Evolutionary conservation across 2,797 vertebrate species (phyloP).

Genomic region (Myiothlypis chrysogaster): DNA sequence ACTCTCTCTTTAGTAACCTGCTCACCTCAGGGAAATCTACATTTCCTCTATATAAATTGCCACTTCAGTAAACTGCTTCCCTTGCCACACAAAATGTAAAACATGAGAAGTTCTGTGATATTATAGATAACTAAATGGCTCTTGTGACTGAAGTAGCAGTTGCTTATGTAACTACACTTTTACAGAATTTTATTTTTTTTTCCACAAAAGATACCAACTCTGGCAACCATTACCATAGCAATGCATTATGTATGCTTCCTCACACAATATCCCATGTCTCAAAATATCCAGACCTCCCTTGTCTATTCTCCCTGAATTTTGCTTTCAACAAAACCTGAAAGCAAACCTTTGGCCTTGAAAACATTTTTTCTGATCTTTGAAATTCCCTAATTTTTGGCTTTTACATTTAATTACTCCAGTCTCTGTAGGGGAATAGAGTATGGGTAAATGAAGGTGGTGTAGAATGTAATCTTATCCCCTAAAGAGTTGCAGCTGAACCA

Average conservation of each 20-base stretch:
- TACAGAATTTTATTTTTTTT: background rate
- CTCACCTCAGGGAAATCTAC: background rate
- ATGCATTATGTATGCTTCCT: constrained; percentile 22
- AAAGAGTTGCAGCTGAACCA: too few species aligned
- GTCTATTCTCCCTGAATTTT: background rate
- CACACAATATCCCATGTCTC: background rate
- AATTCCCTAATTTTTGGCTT: background rate
- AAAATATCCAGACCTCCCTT: constrained; percentile 28
- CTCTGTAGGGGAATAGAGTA: background rate
- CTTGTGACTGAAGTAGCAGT: constrained; percentile 18
- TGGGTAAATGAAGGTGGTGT: too few species aligned
- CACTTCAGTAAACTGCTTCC: background rate
- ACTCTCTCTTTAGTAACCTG: background rate
- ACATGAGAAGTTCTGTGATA: background rate
- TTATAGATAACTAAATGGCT: background rate
- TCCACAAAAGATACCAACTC: constrained; percentile 56
- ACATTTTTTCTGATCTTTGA: background rate
- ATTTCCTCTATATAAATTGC: background rate
- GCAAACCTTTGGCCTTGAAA: background rate
- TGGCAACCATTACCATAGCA: constrained; percentile 66
- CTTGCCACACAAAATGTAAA: background rate
- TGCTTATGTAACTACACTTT: constrained; percentile 51
- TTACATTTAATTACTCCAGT: background rate
- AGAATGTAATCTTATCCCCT: too few species aligned
- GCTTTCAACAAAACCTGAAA: background rate